Conservation (phyloP, 2,888 invertebrate genomes). For the Mamestra brassicae region DNA sequence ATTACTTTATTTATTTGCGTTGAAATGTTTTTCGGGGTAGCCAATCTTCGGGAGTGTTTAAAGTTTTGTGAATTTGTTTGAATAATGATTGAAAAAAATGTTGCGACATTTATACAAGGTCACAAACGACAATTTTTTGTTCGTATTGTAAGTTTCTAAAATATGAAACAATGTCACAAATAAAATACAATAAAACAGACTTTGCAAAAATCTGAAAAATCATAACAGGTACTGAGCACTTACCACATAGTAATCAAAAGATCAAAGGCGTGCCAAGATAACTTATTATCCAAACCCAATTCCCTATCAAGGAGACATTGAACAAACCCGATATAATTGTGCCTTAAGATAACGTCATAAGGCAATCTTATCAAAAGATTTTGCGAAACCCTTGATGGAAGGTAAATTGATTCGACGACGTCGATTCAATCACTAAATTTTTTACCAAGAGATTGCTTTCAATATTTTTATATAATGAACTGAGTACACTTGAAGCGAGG, state of each 20-base stretch:
- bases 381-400: constrained; percentile 57
- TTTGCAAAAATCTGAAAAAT: background rate
- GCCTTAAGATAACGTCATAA: constrained; percentile 50
- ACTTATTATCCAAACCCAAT: constrained; percentile 6
- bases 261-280: background rate
- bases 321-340: constrained; percentile 46
- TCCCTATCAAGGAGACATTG: constrained; percentile 29
- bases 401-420: constrained; percentile 63
- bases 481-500: constrained; percentile 27
- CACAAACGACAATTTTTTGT: background rate
- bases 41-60: constrained; percentile 43
- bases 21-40: constrained; percentile 27
- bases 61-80: constrained; percentile 18
- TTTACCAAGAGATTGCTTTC: constrained; percentile 58
- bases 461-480: constrained; percentile 54
- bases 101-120: background rate
- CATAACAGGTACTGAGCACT: background rate
- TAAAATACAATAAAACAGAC: background rate
- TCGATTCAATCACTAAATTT: constrained; percentile 62
- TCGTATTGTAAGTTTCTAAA: background rate
- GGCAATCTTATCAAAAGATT: constrained; percentile 61
- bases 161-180: background rate
- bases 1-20: constrained; percentile 57
- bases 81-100: background rate
- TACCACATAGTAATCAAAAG: background rate